Percentiles rank a stretch among this genome's conserved stretches.
phyloP scores from a whole-genome alignment of 2,888 invertebrate species.

The Drosophila lacicola region DNA sequence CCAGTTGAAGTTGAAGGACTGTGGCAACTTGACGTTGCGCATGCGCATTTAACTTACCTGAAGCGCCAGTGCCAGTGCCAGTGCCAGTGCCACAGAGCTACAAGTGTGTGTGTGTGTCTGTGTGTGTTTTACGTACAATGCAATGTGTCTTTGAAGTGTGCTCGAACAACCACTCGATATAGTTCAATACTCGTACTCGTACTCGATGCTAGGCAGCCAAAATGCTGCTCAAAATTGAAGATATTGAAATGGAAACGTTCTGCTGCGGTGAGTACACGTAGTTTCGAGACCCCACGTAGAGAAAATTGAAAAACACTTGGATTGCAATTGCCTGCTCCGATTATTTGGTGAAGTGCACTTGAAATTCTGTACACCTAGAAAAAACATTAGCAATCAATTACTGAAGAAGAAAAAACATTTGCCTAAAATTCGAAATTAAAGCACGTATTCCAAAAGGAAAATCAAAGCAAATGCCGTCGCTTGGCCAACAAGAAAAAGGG shows the following conservation, averaged over 20 bases:
- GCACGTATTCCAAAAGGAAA: slow-evolving; percentile 18
- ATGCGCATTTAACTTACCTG: slow-evolving; percentile 45
- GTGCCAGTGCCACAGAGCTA: slow-evolving; percentile 6
- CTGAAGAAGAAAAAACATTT: neutral
- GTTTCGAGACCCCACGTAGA: slow-evolving; percentile 23
- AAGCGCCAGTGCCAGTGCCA: slow-evolving; percentile 9
- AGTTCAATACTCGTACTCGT: neutral
- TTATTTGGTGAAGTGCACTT: slow-evolving; percentile 39
- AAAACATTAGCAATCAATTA: slow-evolving; percentile 40
- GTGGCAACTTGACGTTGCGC: slow-evolving; percentile 74
- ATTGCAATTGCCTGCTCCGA: slow-evolving; percentile 11
- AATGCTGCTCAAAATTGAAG: slow-evolving; percentile 76
- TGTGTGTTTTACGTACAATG: neutral
- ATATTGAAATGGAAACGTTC: slow-evolving; percentile 83
- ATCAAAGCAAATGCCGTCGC: slow-evolving; percentile 48
- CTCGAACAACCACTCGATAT: slow-evolving; percentile 1
- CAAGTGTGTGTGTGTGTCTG: slow-evolving; percentile 3
- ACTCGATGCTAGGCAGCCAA: slow-evolving; percentile 3
- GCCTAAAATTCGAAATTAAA: slow-evolving; percentile 20
- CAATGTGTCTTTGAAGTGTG: slow-evolving; percentile 24
- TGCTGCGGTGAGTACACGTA: slow-evolving; percentile 82
- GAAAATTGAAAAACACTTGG: slow-evolving; percentile 23
- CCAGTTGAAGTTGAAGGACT: slow-evolving; percentile 78
- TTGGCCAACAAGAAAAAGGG: slow-evolving; percentile 13
- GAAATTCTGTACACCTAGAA: slow-evolving; percentile 4